phyloP scores from a whole-genome alignment of 2,888 invertebrate genomes.

The Lutraria lutraria region DNA sequence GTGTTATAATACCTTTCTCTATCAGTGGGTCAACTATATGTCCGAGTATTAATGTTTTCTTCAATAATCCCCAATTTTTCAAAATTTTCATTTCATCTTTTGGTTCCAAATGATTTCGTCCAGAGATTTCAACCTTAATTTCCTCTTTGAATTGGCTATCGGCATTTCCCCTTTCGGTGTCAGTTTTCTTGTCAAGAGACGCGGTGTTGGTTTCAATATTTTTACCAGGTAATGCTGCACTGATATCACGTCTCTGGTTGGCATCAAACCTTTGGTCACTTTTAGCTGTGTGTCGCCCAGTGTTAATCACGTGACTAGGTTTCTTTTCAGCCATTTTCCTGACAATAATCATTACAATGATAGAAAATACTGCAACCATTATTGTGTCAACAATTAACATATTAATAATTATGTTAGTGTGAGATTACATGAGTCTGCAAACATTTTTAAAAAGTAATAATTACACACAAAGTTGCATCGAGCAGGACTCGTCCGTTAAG shows the following conservation, averaged over 20 bases:
- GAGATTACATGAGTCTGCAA: background rate
- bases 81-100: slow-evolving; percentile 68
- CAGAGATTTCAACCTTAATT: slow-evolving; percentile 1
- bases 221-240: background rate
- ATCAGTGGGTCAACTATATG: slow-evolving; percentile 68
- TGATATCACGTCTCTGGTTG: background rate
- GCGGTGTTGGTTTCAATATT: background rate
- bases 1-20: slow-evolving; percentile 64
- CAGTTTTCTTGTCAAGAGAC: background rate
- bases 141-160: slow-evolving; percentile 20
- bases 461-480: background rate
- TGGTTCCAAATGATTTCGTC: slow-evolving; percentile 39
- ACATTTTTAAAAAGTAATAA: background rate
- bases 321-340: slow-evolving; percentile 19
- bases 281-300: slow-evolving; percentile 34
- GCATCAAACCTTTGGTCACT: slow-evolving; percentile 51
- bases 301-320: background rate
- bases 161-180: background rate
- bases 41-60: slow-evolving; percentile 57
- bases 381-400: background rate
- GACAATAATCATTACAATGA: background rate
- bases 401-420: background rate
- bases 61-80: slow-evolving; percentile 70
- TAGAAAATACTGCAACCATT: background rate
- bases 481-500: background rate